Percentiles rank a stretch among this genome's conserved stretches.
Conservation (phyloP, 2,888 invertebrate genomes). For the Drosophila diplacantha region DNA sequence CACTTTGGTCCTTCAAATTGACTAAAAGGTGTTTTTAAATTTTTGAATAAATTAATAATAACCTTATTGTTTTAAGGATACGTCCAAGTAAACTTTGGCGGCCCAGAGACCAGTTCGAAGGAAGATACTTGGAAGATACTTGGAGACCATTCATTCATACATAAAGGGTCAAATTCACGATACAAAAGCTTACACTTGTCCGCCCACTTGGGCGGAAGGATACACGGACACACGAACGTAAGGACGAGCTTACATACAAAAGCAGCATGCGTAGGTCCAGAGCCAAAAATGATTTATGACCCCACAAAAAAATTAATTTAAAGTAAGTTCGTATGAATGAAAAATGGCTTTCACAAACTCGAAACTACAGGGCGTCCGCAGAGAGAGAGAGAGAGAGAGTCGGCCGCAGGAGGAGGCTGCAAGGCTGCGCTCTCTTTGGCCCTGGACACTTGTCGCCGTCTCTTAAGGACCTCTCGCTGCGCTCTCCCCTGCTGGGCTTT, state of each 20-base stretch:
- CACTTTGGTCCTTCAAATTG: too few relatives aligned
- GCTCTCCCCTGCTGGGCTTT: slow-evolving; percentile 52
- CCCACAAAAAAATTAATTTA: slow-evolving; percentile 73
- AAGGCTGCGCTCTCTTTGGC: slow-evolving; percentile 19
- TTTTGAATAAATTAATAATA: too few relatives aligned
- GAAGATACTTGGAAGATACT: slow-evolving; percentile 39
- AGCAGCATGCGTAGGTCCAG: slow-evolving; percentile 50
- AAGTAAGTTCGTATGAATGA: slow-evolving; percentile 75
- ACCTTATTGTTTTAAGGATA: background rate
- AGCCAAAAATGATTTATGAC: slow-evolving; percentile 71
- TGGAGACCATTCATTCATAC: slow-evolving; percentile 28
- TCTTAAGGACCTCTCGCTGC: slow-evolving; percentile 9
- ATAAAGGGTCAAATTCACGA: slow-evolving; percentile 19
- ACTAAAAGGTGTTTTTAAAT: too few relatives aligned
- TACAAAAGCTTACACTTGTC: slow-evolving; percentile 24
- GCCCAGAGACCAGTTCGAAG: slow-evolving; percentile 41
- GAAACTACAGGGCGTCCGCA: slow-evolving; percentile 63
- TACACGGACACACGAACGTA: slow-evolving; percentile 5
- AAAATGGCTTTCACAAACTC: slow-evolving; percentile 73
- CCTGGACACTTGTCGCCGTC: slow-evolving; percentile 56
- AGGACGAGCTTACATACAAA: slow-evolving; percentile 22
- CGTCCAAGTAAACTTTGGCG: slow-evolving; percentile 26
- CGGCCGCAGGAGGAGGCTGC: slow-evolving; percentile 13
- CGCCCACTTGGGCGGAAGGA: background rate
- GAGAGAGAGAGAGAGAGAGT: slow-evolving; percentile 37